A percentile compares a stretch with the other conserved stretches of the same genome.
Evolutionary conservation across 2,113 vertebrate species (phyloP).

Genomic region (Rhodinocichla rosea): DNA sequence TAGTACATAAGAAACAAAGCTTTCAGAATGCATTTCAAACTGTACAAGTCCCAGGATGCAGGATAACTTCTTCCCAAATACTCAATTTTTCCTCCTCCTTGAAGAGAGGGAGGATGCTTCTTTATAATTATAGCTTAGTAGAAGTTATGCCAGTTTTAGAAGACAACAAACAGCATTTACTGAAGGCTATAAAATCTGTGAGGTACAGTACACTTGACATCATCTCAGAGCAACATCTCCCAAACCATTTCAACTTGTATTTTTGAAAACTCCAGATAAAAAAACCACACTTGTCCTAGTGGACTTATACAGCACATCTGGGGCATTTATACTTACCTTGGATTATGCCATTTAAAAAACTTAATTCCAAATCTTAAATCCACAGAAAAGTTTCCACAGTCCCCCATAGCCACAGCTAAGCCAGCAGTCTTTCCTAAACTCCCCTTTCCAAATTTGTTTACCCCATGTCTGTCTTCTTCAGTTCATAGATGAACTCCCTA

Average conservation of each 20-base stretch:
- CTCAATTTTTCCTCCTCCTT: neutral
- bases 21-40: neutral
- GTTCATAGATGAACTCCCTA: neutral
- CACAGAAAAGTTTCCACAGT: neutral
- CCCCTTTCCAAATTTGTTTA: neutral
- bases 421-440: neutral
- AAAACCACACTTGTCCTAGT: neutral
- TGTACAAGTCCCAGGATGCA: accelerated
- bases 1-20: accelerated
- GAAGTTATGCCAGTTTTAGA: neutral
- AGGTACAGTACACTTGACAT: neutral
- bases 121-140: neutral
- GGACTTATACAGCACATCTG: neutral
- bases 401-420: neutral
- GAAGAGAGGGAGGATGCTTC: neutral
- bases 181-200: neutral
- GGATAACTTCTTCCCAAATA: neutral
- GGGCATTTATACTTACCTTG: neutral
- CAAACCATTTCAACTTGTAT: neutral
- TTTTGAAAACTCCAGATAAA: neutral
- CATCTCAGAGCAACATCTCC: neutral
- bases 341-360: neutral
- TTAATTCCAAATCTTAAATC: neutral
- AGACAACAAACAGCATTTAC: neutral
- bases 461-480: neutral